A percentile compares a stretch with the other conserved stretches of the same genome.
Evolutionary conservation across 2,888 invertebrate species (phyloP).

Genomic region (Apoda limacodes): DNA sequence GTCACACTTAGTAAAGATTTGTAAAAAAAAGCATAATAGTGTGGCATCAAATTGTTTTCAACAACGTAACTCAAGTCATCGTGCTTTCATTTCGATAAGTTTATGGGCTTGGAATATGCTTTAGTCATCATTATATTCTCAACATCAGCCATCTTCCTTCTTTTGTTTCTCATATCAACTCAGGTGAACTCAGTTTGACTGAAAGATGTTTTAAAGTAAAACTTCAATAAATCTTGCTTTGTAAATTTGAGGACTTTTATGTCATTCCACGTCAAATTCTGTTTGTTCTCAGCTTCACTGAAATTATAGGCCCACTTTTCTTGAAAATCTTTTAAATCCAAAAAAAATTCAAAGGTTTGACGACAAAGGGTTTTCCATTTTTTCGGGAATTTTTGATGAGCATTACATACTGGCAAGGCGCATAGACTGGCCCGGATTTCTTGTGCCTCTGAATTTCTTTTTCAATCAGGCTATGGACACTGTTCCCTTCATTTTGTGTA

Average conservation of each 20-base stretch:
- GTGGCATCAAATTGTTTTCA: slow-evolving; percentile 1
- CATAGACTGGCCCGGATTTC: slow-evolving; percentile 13
- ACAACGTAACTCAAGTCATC: background rate
- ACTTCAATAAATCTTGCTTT: slow-evolving; percentile 2
- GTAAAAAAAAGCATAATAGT: slow-evolving; percentile 3
- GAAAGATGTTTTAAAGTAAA: slow-evolving; percentile 3
- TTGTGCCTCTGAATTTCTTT: slow-evolving; percentile 12
- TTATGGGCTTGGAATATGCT: background rate
- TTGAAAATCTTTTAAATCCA: slow-evolving; percentile 18
- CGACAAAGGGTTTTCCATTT: slow-evolving; percentile 17
- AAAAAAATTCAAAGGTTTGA: slow-evolving; percentile 17
- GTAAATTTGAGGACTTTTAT: slow-evolving; percentile 8
- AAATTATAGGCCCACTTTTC: slow-evolving; percentile 12
- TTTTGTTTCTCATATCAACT: slow-evolving; percentile 2
- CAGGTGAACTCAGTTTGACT: background rate
- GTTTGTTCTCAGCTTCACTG: slow-evolving; percentile 6
- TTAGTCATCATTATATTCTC: background rate
- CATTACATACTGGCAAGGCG: slow-evolving; percentile 13
- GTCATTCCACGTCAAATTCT: slow-evolving; percentile 4
- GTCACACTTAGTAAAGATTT: too few relatives aligned
- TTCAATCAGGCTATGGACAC: slow-evolving; percentile 13
- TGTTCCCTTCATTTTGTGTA: slow-evolving; percentile 6
- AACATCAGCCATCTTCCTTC: background rate
- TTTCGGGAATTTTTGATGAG: slow-evolving; percentile 20
- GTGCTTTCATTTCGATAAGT: slow-evolving; percentile 1